Base-by-base conservation (phyloP, 2,797 vertebrate species). In the Chelidonichthys spinosus region DNA sequence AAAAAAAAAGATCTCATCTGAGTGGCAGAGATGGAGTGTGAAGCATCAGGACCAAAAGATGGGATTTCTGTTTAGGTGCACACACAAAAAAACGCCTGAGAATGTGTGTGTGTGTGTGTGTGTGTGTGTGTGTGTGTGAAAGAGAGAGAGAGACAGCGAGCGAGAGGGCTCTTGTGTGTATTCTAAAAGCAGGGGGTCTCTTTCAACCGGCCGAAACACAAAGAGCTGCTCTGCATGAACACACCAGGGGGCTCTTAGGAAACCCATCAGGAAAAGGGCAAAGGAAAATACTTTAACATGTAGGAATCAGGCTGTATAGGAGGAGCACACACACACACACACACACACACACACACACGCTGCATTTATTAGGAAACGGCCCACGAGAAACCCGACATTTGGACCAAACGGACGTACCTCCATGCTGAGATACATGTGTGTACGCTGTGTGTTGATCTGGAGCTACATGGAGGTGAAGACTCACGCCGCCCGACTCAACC, bases 171-270 rank as follows among this genome's bases (percentile, higher is more conserved):
- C 50, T 55, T 68, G 72, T 85, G 82, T 89, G 88, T 87, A 79
- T 87, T 89, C 79, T 82, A 74, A 83, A 80, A 81, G 79, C 85
- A 87, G 85, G 86, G 85, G 82, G 81, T 80, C 84, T 91, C 89
- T 81, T 89, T 86, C 86, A 85, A 56, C 91, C 81, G 62, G 85
- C 80, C 65, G 62, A 77, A 85, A 92, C 83, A 95, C 92, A 94
- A 94, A 93, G 91, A 78, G 73, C 87, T 82, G 78, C 91, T 84
- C 87, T 90, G 87, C 84, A 84, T 77, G 87, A 78, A 69, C 90
- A 46, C 93, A 88, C 72, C 88, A 72, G 89, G 90, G 78, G 82
- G 80, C 90, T 88, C 83, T 92, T 69, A 87, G 81, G 78, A 90
- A 85, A 79, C 72, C 76, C 80, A 92, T 91, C 84, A 87, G 72